Percentiles rank a stretch among this genome's conserved stretches.
Evolutionary conservation across 2,888 invertebrate species (phyloP).

Genomic region (Leucophora obtusa): DNA sequence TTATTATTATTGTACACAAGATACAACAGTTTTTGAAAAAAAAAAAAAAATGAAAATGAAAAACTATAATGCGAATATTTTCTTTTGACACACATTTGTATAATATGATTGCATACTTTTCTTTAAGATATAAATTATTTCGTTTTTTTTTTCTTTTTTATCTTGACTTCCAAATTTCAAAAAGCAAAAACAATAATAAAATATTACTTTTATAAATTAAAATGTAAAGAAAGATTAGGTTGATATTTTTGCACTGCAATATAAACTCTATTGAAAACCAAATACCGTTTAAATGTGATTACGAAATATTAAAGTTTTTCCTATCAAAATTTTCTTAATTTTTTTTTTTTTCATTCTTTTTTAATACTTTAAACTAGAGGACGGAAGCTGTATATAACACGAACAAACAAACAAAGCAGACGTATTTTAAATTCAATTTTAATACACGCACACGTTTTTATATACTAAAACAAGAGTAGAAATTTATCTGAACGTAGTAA

Average conservation of each 20-base stretch:
- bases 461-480: conserved; percentile 39
- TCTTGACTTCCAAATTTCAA: no score
- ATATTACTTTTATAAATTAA: not conserved
- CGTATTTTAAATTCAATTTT: conserved; percentile 12
- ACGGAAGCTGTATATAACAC: conserved; percentile 43
- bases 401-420: conserved; percentile 4
- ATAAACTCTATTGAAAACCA: not conserved
- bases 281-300: not conserved
- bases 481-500: conserved; percentile 47
- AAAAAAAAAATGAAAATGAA: not conserved
- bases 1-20: conserved; percentile 1
- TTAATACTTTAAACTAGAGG: conserved; percentile 21
- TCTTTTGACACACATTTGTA: conserved; percentile 22
- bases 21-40: not conserved
- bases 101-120: conserved; percentile 11
- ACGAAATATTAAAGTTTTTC: not conserved
- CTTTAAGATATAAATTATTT: not conserved
- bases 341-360: not conserved
- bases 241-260: no score
- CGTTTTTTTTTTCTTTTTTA: not conserved
- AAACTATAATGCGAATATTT: conserved; percentile 5
- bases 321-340: not conserved
- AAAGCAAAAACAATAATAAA: conserved; percentile 1
- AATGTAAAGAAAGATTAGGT: not conserved
- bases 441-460: conserved; percentile 33